Percentiles rank a stretch among this genome's conserved stretches.
Evolutionary conservation across 2,113 vertebrate species (phyloP).

Genomic region (Origma solitaria): DNA sequence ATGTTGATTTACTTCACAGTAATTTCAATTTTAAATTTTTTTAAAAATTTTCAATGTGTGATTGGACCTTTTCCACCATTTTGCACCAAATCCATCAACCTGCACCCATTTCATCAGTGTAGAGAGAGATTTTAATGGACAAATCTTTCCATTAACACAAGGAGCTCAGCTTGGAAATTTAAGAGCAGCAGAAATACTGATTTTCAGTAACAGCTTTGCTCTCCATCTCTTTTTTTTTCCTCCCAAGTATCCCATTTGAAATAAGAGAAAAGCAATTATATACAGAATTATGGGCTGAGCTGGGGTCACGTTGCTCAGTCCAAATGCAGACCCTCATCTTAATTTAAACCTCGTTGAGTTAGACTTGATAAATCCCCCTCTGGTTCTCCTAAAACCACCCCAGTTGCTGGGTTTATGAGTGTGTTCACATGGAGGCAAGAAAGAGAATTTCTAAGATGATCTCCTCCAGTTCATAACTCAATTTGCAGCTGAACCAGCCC

Average conservation of each 20-base stretch:
- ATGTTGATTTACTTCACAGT: neutral
- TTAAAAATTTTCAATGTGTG: accelerated
- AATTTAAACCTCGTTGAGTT: neutral
- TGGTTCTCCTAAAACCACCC: neutral
- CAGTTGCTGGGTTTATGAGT: neutral
- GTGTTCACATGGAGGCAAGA: neutral
- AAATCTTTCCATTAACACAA: neutral
- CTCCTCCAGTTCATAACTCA: neutral
- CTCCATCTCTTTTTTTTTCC: neutral
- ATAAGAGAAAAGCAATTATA: neutral
- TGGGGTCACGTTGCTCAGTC: neutral
- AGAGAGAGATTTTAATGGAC: neutral
- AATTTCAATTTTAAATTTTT: neutral
- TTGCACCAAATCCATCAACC: neutral
- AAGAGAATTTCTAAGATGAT: neutral
- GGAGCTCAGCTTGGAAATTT: neutral
- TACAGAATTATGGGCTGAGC: neutral
- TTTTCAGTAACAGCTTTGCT: neutral
- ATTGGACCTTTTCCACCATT: neutral
- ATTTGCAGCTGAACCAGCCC: neutral
- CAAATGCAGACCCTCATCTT: neutral
- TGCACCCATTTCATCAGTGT: neutral
- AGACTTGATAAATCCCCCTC: neutral
- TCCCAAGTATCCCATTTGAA: neutral
- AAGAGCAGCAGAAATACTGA: neutral